Evolutionary conservation across 2,113 vertebrate genomes (phyloP).

Genomic region (Arenaria interpres): DNA sequence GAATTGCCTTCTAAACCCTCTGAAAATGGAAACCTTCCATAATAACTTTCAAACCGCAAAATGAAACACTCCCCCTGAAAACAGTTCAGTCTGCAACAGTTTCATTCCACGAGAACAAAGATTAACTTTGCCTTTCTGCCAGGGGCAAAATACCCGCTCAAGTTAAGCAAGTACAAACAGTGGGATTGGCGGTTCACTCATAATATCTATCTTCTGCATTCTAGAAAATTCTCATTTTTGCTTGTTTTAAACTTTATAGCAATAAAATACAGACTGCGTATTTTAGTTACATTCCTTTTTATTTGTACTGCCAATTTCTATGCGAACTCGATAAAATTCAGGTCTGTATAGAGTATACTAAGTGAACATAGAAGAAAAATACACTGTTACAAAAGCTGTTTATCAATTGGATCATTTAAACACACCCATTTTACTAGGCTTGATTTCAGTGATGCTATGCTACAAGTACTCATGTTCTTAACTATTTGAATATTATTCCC

Average conservation of each 20-base stretch:
- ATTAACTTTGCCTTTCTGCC: neutral
- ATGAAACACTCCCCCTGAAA: no score
- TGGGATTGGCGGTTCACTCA: neutral
- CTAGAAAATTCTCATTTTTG: neutral
- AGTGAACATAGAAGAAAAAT: neutral
- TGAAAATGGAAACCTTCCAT: neutral
- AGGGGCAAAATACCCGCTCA: neutral
- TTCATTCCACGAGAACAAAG: neutral
- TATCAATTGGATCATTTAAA: neutral
- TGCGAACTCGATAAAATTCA: neutral
- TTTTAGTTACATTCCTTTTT: neutral
- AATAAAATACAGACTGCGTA: neutral
- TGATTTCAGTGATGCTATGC: neutral
- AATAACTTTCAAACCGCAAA: neutral
- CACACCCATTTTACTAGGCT: neutral
- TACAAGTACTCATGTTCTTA: neutral
- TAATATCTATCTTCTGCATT: neutral
- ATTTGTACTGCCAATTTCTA: neutral
- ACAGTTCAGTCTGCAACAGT: neutral
- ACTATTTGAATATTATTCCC: neutral
- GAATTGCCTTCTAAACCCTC: neutral
- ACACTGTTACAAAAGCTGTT: neutral
- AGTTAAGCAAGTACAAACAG: neutral
- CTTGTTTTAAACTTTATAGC: neutral
- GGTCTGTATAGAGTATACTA: neutral